Evolutionary conservation across 1,140 invertebrate genomes (phyloP).

Genomic region (Ctenoplectra terminalis): DNA sequence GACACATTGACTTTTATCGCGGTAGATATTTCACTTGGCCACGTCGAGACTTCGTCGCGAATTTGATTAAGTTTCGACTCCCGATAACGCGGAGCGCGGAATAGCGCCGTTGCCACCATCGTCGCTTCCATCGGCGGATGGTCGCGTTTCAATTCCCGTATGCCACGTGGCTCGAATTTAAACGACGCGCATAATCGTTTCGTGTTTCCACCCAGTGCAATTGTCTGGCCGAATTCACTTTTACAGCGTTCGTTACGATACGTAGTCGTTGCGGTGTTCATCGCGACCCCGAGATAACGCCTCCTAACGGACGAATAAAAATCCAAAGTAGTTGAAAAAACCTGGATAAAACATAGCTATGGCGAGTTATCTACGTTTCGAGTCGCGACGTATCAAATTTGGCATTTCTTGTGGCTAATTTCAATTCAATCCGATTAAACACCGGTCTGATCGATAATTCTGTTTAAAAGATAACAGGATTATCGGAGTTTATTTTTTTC

Average conservation of each 20-base stretch:
- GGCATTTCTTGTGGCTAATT: too few species aligned
- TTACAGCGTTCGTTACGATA: slow-evolving; percentile 13
- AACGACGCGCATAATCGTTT: slow-evolving; percentile 2
- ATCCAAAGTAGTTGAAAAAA: not conserved
- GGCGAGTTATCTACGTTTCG: too few species aligned
- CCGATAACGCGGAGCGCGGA: not conserved
- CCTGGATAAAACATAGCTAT: too few species aligned
- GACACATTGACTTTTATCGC: slow-evolving; percentile 47
- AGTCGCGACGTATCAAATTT: too few species aligned
- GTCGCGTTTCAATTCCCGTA: not conserved
- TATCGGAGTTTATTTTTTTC: too few species aligned
- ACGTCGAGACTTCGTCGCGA: not conserved
- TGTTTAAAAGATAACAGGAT: too few species aligned
- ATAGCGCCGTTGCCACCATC: not conserved
- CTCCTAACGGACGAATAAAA: not conserved
- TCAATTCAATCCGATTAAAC: too few species aligned
- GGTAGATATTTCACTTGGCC: slow-evolving; percentile 27
- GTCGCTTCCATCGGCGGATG: not conserved
- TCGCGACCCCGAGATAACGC: not conserved
- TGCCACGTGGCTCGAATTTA: not conserved
- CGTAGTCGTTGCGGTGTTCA: not conserved
- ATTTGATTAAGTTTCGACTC: slow-evolving; percentile 5
- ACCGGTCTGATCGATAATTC: too few species aligned
- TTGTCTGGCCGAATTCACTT: not conserved
- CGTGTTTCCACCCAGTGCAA: not conserved